Evolutionary conservation across 2,113 vertebrate species (phyloP).

Genomic region (Anguilla rostrata): DNA sequence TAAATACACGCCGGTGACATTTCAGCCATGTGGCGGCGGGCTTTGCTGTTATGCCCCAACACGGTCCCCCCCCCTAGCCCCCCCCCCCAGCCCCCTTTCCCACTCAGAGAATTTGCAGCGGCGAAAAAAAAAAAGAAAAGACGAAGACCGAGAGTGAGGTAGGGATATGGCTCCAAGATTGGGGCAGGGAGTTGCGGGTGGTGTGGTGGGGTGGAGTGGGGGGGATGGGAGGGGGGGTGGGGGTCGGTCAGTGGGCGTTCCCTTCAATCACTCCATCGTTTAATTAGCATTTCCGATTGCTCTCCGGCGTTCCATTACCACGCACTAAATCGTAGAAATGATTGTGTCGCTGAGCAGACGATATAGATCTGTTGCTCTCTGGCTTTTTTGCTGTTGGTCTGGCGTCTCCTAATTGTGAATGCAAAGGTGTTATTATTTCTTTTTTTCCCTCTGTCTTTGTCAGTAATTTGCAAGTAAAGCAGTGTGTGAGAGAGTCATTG

Average conservation of each 20-base stretch:
- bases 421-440: conserved; percentile 10
- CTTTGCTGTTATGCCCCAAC: conserved; percentile 43
- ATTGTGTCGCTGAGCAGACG: neutral
- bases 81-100: neutral
- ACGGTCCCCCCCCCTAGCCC: conserved; percentile 25
- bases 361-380: neutral
- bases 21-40: conserved; percentile 32
- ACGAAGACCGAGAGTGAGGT: neutral
- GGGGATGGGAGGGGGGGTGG: neutral
- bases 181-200: neutral
- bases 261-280: neutral
- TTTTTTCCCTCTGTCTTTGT: neutral
- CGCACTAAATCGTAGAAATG: neutral
- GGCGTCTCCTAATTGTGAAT: neutral
- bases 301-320: neutral
- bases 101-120: neutral
- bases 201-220: neutral
- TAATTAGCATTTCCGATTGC: conserved; percentile 21
- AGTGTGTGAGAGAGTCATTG: conserved; percentile 9
- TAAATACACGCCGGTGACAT: conserved; percentile 60
- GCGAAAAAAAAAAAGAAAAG: neutral
- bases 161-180: neutral
- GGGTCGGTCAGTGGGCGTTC: neutral
- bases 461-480: neutral
- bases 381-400: neutral